phyloP scores from a whole-genome alignment of 2,888 invertebrate genomes.

The Megalurothrips usitatus region DNA sequence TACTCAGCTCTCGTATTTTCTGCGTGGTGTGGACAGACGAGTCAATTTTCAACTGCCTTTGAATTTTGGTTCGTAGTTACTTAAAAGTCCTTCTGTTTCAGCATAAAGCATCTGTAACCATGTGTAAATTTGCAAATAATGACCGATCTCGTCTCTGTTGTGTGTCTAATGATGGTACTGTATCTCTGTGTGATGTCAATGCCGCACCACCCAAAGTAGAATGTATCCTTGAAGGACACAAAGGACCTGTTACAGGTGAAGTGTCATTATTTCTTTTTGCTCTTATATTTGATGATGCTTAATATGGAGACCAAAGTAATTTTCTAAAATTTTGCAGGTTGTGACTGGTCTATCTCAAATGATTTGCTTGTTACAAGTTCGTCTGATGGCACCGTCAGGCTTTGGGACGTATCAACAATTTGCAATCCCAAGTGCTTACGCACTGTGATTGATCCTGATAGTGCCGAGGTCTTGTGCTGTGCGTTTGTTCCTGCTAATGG shows the following conservation, averaged over 20 bases:
- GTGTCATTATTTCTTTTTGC: constrained; percentile 30
- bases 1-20: background rate
- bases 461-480: constrained; percentile 63
- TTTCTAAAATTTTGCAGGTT: constrained; percentile 49
- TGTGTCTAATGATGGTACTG: constrained; percentile 70
- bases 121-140: constrained; percentile 80
- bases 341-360: constrained; percentile 83
- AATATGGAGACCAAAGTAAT: background rate
- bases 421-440: constrained; percentile 54
- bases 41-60: constrained; percentile 31
- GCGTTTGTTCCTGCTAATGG: constrained; percentile 80
- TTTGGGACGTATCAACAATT: constrained; percentile 60
- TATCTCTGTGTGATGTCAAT: constrained; percentile 73
- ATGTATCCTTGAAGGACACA: constrained; percentile 69
- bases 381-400: constrained; percentile 64
- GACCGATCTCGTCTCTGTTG: constrained; percentile 74
- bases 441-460: constrained; percentile 58
- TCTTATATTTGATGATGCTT: constrained; percentile 28
- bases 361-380: constrained; percentile 76
- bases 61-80: constrained; percentile 9
- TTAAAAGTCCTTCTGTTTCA: constrained; percentile 42
- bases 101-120: constrained; percentile 66
- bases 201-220: constrained; percentile 68
- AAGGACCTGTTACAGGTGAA: constrained; percentile 66
- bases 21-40: too few relatives aligned